Evolutionary conservation across 1,140 invertebrate genomes (phyloP).

Genomic region (Cotesia typhae): DNA sequence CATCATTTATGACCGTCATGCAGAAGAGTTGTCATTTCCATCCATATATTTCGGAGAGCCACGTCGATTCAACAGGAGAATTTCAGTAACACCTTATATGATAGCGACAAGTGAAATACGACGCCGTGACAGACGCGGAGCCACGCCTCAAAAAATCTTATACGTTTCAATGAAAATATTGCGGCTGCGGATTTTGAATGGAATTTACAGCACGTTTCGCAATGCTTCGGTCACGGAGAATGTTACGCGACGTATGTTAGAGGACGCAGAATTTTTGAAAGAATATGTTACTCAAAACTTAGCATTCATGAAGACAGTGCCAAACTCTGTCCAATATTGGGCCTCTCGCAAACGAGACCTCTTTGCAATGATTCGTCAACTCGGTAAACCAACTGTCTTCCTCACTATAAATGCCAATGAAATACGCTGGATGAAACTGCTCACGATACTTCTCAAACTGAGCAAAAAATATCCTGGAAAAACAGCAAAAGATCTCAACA

Average conservation of each 20-base stretch:
- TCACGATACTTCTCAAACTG: slow-evolving; percentile 53
- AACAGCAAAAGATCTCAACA: slow-evolving; percentile 32
- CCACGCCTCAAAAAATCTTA: slow-evolving; percentile 23
- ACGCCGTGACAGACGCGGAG: slow-evolving; percentile 18
- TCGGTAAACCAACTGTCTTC: not conserved
- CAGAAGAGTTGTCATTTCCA: slow-evolving; percentile 48
- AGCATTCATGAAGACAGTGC: slow-evolving; percentile 17
- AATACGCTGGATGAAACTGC: slow-evolving; percentile 37
- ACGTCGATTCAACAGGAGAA: slow-evolving; percentile 16
- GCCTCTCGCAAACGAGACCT: slow-evolving; percentile 11
- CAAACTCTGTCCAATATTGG: slow-evolving; percentile 23
- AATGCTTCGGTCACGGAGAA: slow-evolving; percentile 16
- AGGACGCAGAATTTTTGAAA: slow-evolving; percentile 21
- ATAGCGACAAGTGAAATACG: slow-evolving; percentile 43
- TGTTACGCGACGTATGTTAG: slow-evolving; percentile 20
- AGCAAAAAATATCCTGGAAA: slow-evolving; percentile 29
- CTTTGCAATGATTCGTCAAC: not conserved
- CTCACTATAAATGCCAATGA: not conserved
- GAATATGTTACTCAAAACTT: slow-evolving; percentile 7
- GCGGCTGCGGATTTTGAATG: slow-evolving; percentile 9
- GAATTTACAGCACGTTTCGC: slow-evolving; percentile 22
- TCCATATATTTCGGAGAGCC: slow-evolving; percentile 46
- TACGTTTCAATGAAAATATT: slow-evolving; percentile 16
- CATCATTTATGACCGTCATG: slow-evolving; percentile 37
- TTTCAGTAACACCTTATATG: slow-evolving; percentile 43